Evolutionary conservation across 2,797 vertebrate species (phyloP).

Genomic region (Helicolenus hilgendorfi): DNA sequence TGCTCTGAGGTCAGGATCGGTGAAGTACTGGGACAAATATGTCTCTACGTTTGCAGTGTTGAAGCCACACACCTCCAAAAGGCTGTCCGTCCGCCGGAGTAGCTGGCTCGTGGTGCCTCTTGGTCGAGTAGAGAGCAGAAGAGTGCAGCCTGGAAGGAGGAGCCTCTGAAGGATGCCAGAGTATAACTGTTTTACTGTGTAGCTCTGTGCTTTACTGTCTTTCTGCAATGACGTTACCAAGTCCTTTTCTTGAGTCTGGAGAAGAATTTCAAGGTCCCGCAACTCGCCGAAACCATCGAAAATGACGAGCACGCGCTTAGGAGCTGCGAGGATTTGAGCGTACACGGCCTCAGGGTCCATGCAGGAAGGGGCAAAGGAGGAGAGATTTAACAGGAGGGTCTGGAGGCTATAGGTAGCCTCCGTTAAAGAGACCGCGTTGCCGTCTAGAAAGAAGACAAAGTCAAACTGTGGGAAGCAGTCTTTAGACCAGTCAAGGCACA

Average conservation of each 20-base stretch:
- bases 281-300: slow-evolving; percentile 94
- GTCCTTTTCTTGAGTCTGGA: slow-evolving; percentile 79
- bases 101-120: slow-evolving; percentile 89
- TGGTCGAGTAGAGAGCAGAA: slow-evolving; percentile 92
- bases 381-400: slow-evolving; percentile 90
- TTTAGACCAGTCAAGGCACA: slow-evolving; percentile 93
- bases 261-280: slow-evolving; percentile 88
- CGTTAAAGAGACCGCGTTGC: slow-evolving; percentile 83
- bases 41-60: slow-evolving; percentile 85
- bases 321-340: slow-evolving; percentile 86
- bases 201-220: slow-evolving; percentile 67
- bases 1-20: slow-evolving; percentile 48
- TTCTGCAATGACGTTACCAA: slow-evolving; percentile 65
- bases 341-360: slow-evolving; percentile 82
- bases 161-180: slow-evolving; percentile 92
- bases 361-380: slow-evolving; percentile 62
- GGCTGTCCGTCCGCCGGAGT: slow-evolving; percentile 90
- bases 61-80: slow-evolving; percentile 93
- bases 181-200: slow-evolving; percentile 90
- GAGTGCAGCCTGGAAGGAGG: slow-evolving; percentile 92
- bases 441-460: slow-evolving; percentile 93
- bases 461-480: slow-evolving; percentile 92
- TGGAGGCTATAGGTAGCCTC: slow-evolving; percentile 85
- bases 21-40: slow-evolving; percentile 90
- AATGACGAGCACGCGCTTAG: slow-evolving; percentile 92